These are phyloP conservation scores for Cephus cinctus DNA, from an alignment of 1,140 invertebrate genomes.

Conservation along the genomic window DNA sequence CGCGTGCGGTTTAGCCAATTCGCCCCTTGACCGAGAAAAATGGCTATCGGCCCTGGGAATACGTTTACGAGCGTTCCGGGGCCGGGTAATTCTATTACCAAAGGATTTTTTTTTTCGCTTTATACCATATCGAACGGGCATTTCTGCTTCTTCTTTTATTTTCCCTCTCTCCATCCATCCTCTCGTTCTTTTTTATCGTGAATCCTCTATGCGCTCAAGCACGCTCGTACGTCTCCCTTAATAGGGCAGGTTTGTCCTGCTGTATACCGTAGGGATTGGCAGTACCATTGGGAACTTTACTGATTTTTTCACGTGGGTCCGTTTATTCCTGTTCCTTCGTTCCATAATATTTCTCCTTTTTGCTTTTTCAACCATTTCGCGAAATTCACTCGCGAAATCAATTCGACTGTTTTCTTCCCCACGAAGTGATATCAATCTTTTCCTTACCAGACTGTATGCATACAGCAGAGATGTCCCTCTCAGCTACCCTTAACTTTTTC, in stretches of 20 bases:
- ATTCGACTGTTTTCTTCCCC: no score
- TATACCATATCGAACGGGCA: conserved; percentile 43
- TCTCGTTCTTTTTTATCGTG: neutral
- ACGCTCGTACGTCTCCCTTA: conserved; percentile 19
- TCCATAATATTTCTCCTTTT: no score
- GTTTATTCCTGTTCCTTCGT: no score
- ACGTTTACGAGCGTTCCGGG: conserved; percentile 54
- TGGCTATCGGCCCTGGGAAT: conserved; percentile 55
- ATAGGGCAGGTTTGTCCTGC: conserved; percentile 7
- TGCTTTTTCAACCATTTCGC: no score
- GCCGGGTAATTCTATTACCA: conserved; percentile 55
- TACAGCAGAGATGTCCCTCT: no score
- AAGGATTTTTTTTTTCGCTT: conserved; percentile 54
- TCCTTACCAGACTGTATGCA: no score
- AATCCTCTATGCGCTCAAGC: conserved; percentile 3
- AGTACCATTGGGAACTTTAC: no score
- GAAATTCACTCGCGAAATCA: no score
- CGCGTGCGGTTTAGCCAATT: conserved; percentile 48
- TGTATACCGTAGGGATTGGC: no score
- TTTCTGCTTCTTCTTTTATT: conserved; percentile 15
- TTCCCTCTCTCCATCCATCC: neutral
- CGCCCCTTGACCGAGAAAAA: conserved; percentile 56
- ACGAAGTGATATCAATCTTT: no score
- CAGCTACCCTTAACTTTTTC: no score
- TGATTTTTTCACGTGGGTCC: no score